phyloP scores from a whole-genome alignment of 2,113 vertebrate species.

The Oncorhynchus mykiss region DNA sequence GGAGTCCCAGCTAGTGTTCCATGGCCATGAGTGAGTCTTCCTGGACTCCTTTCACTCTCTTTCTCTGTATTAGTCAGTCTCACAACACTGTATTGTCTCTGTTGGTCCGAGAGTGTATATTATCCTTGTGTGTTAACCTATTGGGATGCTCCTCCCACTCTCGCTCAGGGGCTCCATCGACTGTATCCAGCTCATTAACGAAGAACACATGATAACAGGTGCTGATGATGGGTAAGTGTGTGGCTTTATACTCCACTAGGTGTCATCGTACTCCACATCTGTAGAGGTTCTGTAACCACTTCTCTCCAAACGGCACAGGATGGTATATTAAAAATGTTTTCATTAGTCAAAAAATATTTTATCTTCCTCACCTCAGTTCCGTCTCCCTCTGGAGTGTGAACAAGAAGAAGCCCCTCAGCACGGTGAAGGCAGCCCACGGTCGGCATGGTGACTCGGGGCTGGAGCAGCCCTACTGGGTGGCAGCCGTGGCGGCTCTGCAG shows the following conservation, averaged over 20 bases:
- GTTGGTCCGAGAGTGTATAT: too few relatives aligned
- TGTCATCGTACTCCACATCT: background rate
- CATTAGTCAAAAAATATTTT: background rate
- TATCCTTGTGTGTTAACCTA: too few relatives aligned
- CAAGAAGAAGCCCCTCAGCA: constrained; percentile 87
- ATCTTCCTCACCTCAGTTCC: constrained; percentile 68
- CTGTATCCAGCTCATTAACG: constrained; percentile 93
- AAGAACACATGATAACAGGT: constrained; percentile 93
- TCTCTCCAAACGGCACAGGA: too few relatives aligned
- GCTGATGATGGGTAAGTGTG: constrained; percentile 88
- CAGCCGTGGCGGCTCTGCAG: constrained; percentile 80
- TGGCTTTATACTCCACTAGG: too few relatives aligned
- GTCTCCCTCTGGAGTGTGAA: constrained; percentile 90
- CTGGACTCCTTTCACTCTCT: background rate
- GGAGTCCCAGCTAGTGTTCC: constrained; percentile 94
- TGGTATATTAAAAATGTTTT: background rate
- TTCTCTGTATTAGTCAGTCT: background rate
- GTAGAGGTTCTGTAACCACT: too few relatives aligned
- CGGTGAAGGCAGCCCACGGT: constrained; percentile 84
- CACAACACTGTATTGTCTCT: background rate
- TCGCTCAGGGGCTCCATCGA: constrained; percentile 89
- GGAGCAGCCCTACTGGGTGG: constrained; percentile 85
- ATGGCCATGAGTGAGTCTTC: constrained; percentile 87
- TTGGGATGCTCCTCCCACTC: background rate
- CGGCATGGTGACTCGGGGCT: constrained; percentile 74